Percentiles rank a stretch among this genome's conserved stretches.
Conservation (phyloP, 2,797 vertebrate genomes). For the Eulemur albifrons region DNA sequence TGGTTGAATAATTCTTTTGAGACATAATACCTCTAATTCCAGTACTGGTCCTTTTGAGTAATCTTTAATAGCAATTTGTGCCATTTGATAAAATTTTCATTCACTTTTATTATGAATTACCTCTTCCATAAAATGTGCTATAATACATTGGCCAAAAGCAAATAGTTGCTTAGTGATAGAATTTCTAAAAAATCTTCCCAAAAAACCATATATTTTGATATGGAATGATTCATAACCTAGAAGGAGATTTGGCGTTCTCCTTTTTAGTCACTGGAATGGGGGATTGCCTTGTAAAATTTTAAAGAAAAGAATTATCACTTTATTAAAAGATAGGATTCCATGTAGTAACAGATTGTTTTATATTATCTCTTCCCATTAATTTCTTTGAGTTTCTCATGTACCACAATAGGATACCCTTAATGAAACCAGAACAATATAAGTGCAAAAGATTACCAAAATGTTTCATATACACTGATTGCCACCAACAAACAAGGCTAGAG, state of each 20-base stretch:
- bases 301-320: background rate
- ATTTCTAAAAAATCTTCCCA: background rate
- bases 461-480: background rate
- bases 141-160: background rate
- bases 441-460: background rate
- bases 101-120: background rate
- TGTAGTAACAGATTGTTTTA: background rate
- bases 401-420: background rate
- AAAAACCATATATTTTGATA: background rate
- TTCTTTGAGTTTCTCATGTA: background rate
- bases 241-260: background rate
- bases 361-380: background rate
- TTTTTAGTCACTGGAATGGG: background rate
- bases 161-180: background rate
- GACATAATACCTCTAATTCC: background rate
- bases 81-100: background rate
- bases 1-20: background rate
- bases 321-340: background rate
- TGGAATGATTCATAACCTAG: background rate
- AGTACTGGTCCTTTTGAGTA: background rate
- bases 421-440: background rate
- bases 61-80: background rate
- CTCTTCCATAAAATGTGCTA: background rate
- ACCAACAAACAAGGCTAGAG: background rate
- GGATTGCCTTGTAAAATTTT: background rate